These are phyloP conservation scores for Spinus olivaceus DNA, from an alignment of 2,797 vertebrate genomes.

Conservation along the genomic window DNA sequence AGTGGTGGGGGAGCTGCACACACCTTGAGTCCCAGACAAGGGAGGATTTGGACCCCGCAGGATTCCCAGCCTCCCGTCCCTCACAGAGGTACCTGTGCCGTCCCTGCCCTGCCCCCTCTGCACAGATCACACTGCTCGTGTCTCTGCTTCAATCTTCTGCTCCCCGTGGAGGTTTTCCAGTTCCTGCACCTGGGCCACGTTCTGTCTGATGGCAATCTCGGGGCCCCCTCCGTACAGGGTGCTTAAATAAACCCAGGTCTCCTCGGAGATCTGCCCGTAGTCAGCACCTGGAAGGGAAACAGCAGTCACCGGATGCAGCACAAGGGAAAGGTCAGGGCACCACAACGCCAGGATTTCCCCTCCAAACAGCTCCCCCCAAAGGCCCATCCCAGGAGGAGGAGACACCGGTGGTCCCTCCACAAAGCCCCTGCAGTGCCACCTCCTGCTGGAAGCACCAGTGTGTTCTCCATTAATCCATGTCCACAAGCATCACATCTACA, in stretches of 20 bases:
- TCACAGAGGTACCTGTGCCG: rapidly evolving
- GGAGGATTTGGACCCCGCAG: not conserved
- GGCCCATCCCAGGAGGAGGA: not conserved
- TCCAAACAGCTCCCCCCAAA: not conserved
- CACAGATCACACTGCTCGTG: slow-evolving; percentile 83
- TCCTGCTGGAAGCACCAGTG: not conserved
- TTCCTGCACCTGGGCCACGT: slow-evolving; percentile 79
- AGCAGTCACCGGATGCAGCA: rapidly evolving
- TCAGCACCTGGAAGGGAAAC: slow-evolving; percentile 83
- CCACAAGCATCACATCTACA: not conserved
- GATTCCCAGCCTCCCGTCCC: not conserved
- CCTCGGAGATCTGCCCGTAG: slow-evolving; percentile 97
- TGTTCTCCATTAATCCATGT: not conserved
- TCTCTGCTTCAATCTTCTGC: slow-evolving; percentile 96
- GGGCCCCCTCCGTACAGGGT: slow-evolving; percentile 90
- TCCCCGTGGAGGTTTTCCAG: slow-evolving; percentile 85
- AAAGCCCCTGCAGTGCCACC: not conserved
- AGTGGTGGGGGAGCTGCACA: not conserved
- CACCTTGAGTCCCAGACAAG: not conserved
- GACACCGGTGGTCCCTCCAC: not conserved
- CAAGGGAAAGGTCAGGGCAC: not conserved
- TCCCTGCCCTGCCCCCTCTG: not conserved
- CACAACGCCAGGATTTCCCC: rapidly evolving
- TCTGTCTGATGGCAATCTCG: slow-evolving; percentile 92
- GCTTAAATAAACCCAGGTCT: slow-evolving; percentile 92